A percentile compares a stretch with the other conserved stretches of the same genome.
Evolutionary conservation across 2,797 vertebrate genomes (phyloP).

Genomic region (Tenualosa ilisha): DNA sequence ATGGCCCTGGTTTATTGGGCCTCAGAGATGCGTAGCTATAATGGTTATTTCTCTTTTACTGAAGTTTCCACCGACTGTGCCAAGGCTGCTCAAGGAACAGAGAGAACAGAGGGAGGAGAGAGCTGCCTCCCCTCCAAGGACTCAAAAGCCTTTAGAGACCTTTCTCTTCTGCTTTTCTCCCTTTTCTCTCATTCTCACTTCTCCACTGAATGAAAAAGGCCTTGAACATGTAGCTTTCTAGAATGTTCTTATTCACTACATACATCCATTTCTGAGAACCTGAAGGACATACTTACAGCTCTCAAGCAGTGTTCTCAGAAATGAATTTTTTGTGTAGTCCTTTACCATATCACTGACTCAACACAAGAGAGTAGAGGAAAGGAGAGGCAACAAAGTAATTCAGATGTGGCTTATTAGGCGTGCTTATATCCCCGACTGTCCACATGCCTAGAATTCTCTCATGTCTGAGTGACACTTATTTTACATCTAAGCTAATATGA

Average conservation of each 20-base stretch:
- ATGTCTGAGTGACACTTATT: neutral
- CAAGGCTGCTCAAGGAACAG: conserved; percentile 22
- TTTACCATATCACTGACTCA: neutral
- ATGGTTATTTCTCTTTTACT: conserved; percentile 23
- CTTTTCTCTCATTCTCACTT: neutral
- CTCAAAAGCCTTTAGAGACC: neutral
- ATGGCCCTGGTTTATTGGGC: conserved; percentile 17
- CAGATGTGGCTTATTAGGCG: neutral
- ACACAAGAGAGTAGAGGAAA: neutral
- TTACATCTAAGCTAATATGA: neutral
- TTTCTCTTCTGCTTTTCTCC: no score
- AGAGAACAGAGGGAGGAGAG: neutral
- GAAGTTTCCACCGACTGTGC: conserved; percentile 39
- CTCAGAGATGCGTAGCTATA: conserved; percentile 28
- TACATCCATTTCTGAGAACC: neutral
- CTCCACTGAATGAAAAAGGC: neutral
- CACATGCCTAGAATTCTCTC: neutral
- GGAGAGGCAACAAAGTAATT: neutral
- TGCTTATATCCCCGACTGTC: neutral
- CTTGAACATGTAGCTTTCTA: neutral
- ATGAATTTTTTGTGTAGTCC: neutral
- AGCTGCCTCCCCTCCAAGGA: neutral
- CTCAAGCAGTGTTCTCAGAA: neutral
- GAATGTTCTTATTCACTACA: neutral
- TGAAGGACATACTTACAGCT: neutral